Base-by-base conservation (phyloP, 2,797 vertebrate genomes). In the Nannoperca australis region DNA sequence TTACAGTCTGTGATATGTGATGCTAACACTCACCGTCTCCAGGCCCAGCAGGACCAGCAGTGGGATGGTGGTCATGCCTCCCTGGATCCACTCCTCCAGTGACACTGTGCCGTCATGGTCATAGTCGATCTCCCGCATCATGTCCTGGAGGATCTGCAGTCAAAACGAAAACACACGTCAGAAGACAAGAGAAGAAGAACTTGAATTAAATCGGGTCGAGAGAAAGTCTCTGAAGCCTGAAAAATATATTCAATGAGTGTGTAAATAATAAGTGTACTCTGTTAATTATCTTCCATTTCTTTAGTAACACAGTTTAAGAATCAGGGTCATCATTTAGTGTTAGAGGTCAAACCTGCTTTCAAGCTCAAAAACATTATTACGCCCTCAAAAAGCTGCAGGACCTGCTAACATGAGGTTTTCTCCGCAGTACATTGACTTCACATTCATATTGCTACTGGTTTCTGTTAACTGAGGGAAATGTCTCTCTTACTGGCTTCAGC, bases 101-200 rank as follows among this genome's bases (percentile, higher is more conserved):
- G 98, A 97, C 69, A 99, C 97, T 0, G 96, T 97, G n/a, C 97
- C 97, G 24, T 99, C 97, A 3, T 91, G 96, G 72, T 99, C 97
- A 12, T 98, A 99, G 90, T 99, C 98, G 44, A 99, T 99, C 94
- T 99, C 97, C 85, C 95, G 96, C 98, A 99, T 99, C 97, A 99
- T 99, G 88, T 99, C 97, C 91, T 97, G 96, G 45, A 99, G 96
- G 76, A 99, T 99, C 98, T 99, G 22, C 38, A 32, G 10, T 0
- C 27, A 3, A 50, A 47, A 63, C 2, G 5, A 14, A 69, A 15
- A 38, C 10, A 50, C 12, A 45, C 15, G n/a, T 59, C 38, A 50
- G 8, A 40, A 36, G 36, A 50, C 12, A 22, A 32, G 7, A 34
- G 32, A 7, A 32, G 30, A 30, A 32, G 30, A 32, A 32, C 3